Evolutionary conservation across 2,888 invertebrate species (phyloP).

Genomic region (Hyposoter didymator): DNA sequence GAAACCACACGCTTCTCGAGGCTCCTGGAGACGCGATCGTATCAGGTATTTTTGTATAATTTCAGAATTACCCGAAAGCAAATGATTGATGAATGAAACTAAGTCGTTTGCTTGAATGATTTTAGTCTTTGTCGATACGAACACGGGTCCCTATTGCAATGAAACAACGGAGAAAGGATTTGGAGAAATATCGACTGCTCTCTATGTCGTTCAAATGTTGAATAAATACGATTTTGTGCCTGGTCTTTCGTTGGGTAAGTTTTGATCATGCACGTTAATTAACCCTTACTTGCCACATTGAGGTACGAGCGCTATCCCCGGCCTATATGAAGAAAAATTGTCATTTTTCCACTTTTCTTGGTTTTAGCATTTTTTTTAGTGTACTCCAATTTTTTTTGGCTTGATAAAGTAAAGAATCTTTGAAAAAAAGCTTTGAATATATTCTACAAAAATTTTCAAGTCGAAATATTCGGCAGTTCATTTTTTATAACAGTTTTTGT

Average conservation of each 20-base stretch:
- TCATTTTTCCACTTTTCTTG: no score
- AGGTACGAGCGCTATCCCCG: no score
- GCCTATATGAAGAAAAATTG: no score
- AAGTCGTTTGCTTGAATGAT: not conserved
- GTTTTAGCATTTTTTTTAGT: no score
- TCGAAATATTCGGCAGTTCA: no score
- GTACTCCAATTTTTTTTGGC: no score
- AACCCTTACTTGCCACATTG: no score
- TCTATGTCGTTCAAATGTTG: conserved; percentile 81
- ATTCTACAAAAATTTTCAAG: no score
- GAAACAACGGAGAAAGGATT: conserved; percentile 79
- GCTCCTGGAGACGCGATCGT: conserved; percentile 79
- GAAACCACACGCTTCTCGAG: conserved; percentile 78
- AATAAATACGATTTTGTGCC: conserved; percentile 83
- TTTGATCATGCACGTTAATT: not conserved
- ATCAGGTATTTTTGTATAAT: conserved; percentile 75
- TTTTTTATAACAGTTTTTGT: no score
- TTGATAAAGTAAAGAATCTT: no score
- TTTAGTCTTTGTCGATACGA: conserved; percentile 82
- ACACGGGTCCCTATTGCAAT: conserved; percentile 83
- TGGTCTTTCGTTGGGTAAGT: conserved; percentile 81
- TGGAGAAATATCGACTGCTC: conserved; percentile 82
- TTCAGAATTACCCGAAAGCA: not conserved
- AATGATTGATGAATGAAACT: not conserved
- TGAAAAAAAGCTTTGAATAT: no score